phyloP scores from a whole-genome alignment of 2,113 vertebrate species.

The Ahaetulla prasina region DNA sequence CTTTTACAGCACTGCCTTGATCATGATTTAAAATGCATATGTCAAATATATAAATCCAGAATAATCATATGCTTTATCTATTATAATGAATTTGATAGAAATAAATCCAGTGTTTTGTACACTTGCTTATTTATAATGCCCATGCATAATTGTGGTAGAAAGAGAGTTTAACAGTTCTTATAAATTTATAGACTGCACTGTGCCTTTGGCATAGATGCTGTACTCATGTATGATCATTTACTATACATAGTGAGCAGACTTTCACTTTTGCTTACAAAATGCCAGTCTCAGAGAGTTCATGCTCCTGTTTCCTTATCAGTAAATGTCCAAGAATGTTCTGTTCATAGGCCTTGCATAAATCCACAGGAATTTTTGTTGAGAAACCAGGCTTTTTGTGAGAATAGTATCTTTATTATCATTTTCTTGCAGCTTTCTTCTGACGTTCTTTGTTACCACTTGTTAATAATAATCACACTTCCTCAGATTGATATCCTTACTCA shows the following conservation, averaged over 20 bases:
- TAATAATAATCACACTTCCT: not conserved
- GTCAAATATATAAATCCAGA: not conserved
- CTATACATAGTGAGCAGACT: not conserved
- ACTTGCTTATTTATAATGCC: not conserved
- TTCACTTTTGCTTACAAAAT: not conserved
- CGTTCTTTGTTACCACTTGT: not conserved
- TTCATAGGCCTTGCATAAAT: not conserved
- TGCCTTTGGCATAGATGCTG: not conserved
- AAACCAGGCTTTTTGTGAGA: not conserved
- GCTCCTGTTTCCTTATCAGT: not conserved
- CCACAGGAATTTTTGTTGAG: not conserved
- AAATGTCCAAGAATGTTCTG: not conserved
- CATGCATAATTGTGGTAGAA: not conserved
- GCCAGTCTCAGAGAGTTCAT: not conserved
- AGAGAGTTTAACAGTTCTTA: not conserved
- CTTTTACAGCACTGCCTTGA: not conserved
- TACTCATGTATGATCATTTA: not conserved
- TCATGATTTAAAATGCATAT: not conserved
- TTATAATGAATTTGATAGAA: not conserved
- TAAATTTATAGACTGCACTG: not conserved
- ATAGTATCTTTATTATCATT: not conserved
- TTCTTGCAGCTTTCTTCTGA: not conserved
- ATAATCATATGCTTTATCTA: not conserved
- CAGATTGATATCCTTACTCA: not conserved
- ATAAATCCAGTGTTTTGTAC: not conserved